Evolutionary conservation across 2,888 invertebrate genomes (phyloP), one percentile per base, ranked within the genome.

Genomic region (Salticus scenicus): DNA sequence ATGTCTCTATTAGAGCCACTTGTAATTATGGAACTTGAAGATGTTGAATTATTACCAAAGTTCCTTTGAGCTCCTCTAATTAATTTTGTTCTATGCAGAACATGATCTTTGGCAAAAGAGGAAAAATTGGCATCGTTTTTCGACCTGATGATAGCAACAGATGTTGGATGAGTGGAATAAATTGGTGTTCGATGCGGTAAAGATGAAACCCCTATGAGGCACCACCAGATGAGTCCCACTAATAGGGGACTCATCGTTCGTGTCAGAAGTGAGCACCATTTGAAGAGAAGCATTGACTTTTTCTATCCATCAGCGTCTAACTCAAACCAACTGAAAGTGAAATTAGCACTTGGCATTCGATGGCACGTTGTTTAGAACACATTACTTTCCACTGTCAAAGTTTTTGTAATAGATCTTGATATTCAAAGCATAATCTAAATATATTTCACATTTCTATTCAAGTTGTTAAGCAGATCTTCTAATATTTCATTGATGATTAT

Each of bases 241-340:
- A 0, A n/a, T 17, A n/a, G 74, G 84, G 84, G 84, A 85, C 78
- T 85, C 83, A 77, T 33, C 77, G 67, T 84, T 47, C 66, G 73
- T 64, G 78, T 73, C 69, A 85, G 27, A 78, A 77, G 28, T 73
- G 24, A 47, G 47, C 79, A 66, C 64, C 83, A 84, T 84, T 84
- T 84, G 83, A 57, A 30, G 77, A 84, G 24, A 51, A 63, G 77
- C 83, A 84, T 84, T 77, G 66, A 84, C 77, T 31, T 67, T 10
- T 17, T 42, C 24, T 47, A 77, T 73, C 67, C 67, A 73, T 84
- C 37, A 67, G 71, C 7, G 10, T 31, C 20, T 4, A n/a, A n/a
- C 47, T 10, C 37, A 47, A 47, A 17, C 42, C 2, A 47, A 12
- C 42, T 47, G 17, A 47, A 12, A 37, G 5, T 37, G 12, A 37